A percentile compares a stretch with the other conserved stretches of the same genome.
Evolutionary conservation across 2,888 invertebrate genomes (phyloP).

Genomic region (Drosophila nr. medialis): DNA sequence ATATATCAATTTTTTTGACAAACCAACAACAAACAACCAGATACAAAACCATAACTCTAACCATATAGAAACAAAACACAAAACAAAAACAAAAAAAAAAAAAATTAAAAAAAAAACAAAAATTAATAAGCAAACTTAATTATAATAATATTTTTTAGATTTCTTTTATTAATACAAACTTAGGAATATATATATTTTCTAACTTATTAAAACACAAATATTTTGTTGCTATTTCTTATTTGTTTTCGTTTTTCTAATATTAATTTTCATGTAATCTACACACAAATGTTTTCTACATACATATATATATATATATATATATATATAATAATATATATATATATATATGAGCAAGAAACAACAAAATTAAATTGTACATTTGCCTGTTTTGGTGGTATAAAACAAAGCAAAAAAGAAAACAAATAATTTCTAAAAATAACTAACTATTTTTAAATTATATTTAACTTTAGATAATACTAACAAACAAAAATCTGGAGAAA

Average conservation of each 20-base stretch:
- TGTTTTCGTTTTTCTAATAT: conserved; percentile 25
- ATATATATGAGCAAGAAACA: conserved; percentile 20
- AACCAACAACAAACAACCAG: conserved; percentile 41
- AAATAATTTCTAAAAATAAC: conserved; percentile 18
- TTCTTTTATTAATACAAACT: conserved; percentile 27
- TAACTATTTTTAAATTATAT: conserved; percentile 48
- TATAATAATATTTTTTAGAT: conserved; percentile 43
- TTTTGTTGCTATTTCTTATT: conserved; percentile 50
- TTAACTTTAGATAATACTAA: conserved; percentile 61
- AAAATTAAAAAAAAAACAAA: conserved; percentile 4
- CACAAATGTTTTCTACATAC: conserved; percentile 42
- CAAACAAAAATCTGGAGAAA: conserved; percentile 25
- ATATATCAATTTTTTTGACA: conserved; percentile 31
- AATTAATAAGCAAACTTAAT: conserved; percentile 26
- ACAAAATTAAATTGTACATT: conserved; percentile 58
- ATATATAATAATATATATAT: conserved; percentile 30
- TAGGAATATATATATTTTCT: conserved; percentile 36
- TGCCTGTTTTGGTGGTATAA: conserved; percentile 42
- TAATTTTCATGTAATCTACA: conserved; percentile 25
- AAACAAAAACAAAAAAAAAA: conserved; percentile 20
- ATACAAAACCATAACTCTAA: conserved; percentile 49
- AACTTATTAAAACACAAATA: conserved; percentile 29
- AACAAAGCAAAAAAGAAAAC: conserved; percentile 24
- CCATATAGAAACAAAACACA: conserved; percentile 24
- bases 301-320: conserved; percentile 44